Evolutionary conservation across 64 coral and sea anemone species (phyloP), one percentile per base, ranked within the genome.

Genomic region (Porites australiensis): DNA sequence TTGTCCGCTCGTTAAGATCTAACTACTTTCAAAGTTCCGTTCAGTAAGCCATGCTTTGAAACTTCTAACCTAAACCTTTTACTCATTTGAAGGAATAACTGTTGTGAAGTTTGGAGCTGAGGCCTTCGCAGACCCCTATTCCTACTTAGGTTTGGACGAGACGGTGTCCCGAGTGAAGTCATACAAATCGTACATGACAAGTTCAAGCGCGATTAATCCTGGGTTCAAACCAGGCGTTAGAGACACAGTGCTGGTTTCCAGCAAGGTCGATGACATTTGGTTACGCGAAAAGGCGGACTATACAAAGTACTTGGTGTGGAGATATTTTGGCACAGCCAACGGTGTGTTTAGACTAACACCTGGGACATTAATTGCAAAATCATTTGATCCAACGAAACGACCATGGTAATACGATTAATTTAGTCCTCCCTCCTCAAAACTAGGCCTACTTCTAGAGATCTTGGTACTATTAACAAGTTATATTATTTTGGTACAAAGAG

Each of bases 271-370:
- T 2, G 27, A 70, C 8, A 94, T 94, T 43, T 94, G 93, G 87
- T 72, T 94, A 4, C 52, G n/a, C 8, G 47, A 77, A 12, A 77
- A 69, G 46, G 54, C 54, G 2, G 19, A 58, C 6, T 66, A 83
- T 45, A 67, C 46, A 2, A 78, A 84, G 2, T 94, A 94, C 22
- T 18, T 94, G 12, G 93, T 94, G 3, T 90, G 93, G 87, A 69
- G 87, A 58, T 94, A 94, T 61, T 64, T 94, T 20, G 93, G 74
- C 7, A 83, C 86, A 16, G 48, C 77, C 8, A 81, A 89, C 61
- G 93, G 93, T 4, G 77, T 94, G 8, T 83, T 94, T 18, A 83
- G 87, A 83, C 48, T 83, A 14, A 83, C 51, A 4, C 93, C 93
- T 54, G 87, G 93, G 3, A 72, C 47, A 10, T 22, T 58, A 44